Evolutionary conservation across 2,113 vertebrate species (phyloP), one percentile per base, ranked within the genome.

Genomic region (Toxostoma redivivum): DNA sequence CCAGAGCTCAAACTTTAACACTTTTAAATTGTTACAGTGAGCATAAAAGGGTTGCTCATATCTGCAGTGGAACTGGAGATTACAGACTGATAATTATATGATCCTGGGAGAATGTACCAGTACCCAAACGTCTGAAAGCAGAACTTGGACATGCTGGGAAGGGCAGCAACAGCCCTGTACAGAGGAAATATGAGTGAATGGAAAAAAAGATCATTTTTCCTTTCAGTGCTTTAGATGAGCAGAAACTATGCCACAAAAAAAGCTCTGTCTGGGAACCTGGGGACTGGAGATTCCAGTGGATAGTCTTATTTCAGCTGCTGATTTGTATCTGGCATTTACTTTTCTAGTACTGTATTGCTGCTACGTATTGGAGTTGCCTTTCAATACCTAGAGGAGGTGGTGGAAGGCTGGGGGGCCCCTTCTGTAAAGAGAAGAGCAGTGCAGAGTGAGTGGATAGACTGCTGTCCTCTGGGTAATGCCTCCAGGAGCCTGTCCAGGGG

Each of bases 21-120:
- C 90, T 92, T 93, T 69, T 60, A 42, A 84, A 88, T 79, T 67
- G 90, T 95, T 95, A 38, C 80, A 72, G 56, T 50, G 94, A 88
- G 61, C 61, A 47, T 79, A 61, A 86, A 90, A 92, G 81, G 31
- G 48, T 86, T 88, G 93, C 77, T 95, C 61, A 51, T 38, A 92
- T 88, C 92, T 7, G 3, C 25, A 79, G 70, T 51, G 61, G 87
- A 92, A 87, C 66, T 16, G 81, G 45, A 91, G 95, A 62, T 87
- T 76, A 69, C 79, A 91, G 82, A 78, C 79, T 86, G 88, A 71
- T 91, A 93, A 94, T 88, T 88, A 67, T 25, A 50, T 15, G 77
- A 78, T 77, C 48, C 65, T 90, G 48, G 40, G 88, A 93, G 82
- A 83, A 88, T 1, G 16, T 38, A 42, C 35, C 7, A 5, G 24